These are phyloP conservation scores for Scotopteryx bipunctaria DNA, from an alignment of 2,888 invertebrate species.

Conservation along the genomic window DNA sequence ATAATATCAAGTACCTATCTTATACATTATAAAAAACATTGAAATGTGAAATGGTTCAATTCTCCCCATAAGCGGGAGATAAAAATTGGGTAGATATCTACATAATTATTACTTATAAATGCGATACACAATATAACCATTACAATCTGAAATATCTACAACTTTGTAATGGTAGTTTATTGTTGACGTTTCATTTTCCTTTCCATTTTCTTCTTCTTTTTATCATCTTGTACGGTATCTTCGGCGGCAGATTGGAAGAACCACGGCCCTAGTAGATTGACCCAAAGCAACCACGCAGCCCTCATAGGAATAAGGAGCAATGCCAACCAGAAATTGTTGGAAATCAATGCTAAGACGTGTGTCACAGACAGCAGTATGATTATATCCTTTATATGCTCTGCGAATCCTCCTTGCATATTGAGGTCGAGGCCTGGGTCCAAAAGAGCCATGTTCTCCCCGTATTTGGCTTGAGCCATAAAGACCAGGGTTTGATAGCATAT, in stretches of 20 bases:
- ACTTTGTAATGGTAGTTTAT: slow-evolving; percentile 29
- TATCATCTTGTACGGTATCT: slow-evolving; percentile 91
- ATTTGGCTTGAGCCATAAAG: slow-evolving; percentile 89
- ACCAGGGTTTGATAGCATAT: slow-evolving; percentile 89
- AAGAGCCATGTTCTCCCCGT: slow-evolving; percentile 88
- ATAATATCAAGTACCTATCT: too few species aligned
- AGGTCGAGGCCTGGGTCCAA: slow-evolving; percentile 96
- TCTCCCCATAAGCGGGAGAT: too few species aligned
- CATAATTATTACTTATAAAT: too few species aligned
- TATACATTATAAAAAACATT: too few species aligned
- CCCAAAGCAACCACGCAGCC: slow-evolving; percentile 94
- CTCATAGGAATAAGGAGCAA: slow-evolving; percentile 91
- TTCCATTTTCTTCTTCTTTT: slow-evolving; percentile 96
- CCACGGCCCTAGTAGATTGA: slow-evolving; percentile 94
- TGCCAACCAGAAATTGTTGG: slow-evolving; percentile 95
- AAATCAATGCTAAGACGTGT: slow-evolving; percentile 89
- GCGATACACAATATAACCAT: too few species aligned
- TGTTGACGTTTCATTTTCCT: slow-evolving; percentile 86
- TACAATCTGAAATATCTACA: too few species aligned
- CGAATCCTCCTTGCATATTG: slow-evolving; percentile 98
- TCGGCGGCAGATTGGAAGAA: slow-evolving; percentile 89
- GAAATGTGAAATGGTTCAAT: too few species aligned
- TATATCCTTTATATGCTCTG: slow-evolving; percentile 97
- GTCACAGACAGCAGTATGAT: slow-evolving; percentile 94
- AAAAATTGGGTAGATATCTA: too few species aligned